Conservation (phyloP, 2,888 invertebrate species). For the Cantharis nigra region DNA sequence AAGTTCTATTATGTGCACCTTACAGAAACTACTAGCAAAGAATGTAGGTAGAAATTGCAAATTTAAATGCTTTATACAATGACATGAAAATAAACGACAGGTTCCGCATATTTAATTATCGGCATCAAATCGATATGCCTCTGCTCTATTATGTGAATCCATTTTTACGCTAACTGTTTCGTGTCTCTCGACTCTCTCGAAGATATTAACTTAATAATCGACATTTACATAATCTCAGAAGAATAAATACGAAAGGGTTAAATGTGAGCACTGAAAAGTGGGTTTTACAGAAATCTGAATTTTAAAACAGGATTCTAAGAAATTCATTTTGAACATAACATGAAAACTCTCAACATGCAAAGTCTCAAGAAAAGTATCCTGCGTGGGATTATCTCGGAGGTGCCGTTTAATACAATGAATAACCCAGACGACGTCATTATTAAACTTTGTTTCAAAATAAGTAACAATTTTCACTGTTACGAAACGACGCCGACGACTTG, state of each 20-base stretch:
- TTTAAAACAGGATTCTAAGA: not conserved
- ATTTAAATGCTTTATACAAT: not conserved
- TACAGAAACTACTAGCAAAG: not conserved
- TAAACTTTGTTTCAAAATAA: not conserved
- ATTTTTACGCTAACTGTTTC: not conserved
- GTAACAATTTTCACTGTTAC: not conserved
- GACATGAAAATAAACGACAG: not conserved
- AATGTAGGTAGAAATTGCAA: not conserved
- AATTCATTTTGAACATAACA: not conserved
- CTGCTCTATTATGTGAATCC: not conserved
- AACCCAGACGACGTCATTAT: not conserved
- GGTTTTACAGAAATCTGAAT: not conserved
- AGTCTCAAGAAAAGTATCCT: not conserved
- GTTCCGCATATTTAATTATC: not conserved
- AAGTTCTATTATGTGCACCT: slow-evolving; percentile 11
- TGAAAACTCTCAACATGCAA: not conserved
- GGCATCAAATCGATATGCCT: not conserved
- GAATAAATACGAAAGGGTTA: not conserved
- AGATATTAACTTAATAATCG: not conserved
- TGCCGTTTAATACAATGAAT: not conserved
- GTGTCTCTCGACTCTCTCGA: not conserved
- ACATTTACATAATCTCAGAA: not conserved
- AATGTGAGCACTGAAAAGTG: not conserved
- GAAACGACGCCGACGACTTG: not conserved
- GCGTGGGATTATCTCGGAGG: not conserved